Evolutionary conservation across 2,797 vertebrate genomes (phyloP).

Genomic region (Siniperca obscura): DNA sequence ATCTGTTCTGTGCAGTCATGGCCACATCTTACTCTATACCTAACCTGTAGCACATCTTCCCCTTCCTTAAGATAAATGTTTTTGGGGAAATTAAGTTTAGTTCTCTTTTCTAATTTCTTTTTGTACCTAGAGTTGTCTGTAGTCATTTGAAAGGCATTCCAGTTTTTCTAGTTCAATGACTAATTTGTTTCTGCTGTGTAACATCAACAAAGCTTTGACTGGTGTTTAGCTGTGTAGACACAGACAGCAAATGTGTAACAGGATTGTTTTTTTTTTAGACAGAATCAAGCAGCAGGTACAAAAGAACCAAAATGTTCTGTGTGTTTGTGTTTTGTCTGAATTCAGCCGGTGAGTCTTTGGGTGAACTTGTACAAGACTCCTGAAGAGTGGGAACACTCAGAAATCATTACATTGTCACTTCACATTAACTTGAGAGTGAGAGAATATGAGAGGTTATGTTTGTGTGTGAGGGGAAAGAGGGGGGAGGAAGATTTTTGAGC

Average conservation of each 20-base stretch:
- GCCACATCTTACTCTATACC: background rate
- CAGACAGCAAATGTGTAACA: constrained; percentile 12
- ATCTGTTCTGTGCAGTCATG: background rate
- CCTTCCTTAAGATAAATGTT: background rate
- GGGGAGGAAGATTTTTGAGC: constrained; percentile 4
- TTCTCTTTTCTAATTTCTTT: background rate
- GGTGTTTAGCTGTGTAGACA: constrained; percentile 22
- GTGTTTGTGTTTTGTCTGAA: constrained; percentile 58
- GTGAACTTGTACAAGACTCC: constrained; percentile 50
- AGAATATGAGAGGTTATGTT: constrained; percentile 9
- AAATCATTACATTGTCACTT: constrained; percentile 70
- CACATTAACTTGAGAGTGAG: constrained; percentile 50
- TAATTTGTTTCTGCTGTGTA: constrained; percentile 12
- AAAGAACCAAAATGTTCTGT: constrained; percentile 11
- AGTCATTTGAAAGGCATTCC: constrained; percentile 12
- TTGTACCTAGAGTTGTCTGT: background rate
- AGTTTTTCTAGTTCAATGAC: background rate
- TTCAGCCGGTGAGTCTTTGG: constrained; percentile 35
- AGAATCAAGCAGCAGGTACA: constrained; percentile 13
- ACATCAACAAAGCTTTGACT: constrained; percentile 31
- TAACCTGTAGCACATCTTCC: background rate
- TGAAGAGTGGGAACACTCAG: constrained; percentile 60
- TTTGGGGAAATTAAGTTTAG: background rate
- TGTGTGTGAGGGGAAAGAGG: background rate
- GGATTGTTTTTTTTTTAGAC: constrained; percentile 13